A percentile compares a stretch with the other conserved stretches of the same genome.
Evolutionary conservation across 1,140 invertebrate species (phyloP).

Genomic region (Chionoecetes opilio): DNA sequence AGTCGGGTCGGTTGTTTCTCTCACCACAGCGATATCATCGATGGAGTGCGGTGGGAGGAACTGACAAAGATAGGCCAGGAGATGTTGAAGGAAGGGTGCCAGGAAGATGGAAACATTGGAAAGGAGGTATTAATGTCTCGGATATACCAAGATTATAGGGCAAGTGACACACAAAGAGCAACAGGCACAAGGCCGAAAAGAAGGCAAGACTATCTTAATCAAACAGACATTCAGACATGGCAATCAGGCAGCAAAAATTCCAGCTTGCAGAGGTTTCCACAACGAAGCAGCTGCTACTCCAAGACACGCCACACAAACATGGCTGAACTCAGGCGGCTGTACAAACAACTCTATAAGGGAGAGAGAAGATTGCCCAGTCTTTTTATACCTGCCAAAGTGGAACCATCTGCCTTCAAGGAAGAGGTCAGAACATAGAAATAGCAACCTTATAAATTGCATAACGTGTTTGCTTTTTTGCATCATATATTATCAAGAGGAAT

Average conservation of each 20-base stretch:
- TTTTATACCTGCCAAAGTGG: conserved; percentile 69
- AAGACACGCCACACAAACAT: background rate
- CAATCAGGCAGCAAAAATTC: background rate
- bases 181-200: conserved; percentile 59
- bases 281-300: background rate
- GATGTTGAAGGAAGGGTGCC: conserved; percentile 52
- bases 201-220: background rate
- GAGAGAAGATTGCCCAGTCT: conserved; percentile 60
- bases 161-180: background rate
- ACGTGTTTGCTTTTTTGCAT: background rate
- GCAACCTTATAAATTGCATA: background rate
- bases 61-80: conserved; percentile 65
- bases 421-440: conserved; percentile 45
- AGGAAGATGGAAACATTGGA: conserved; percentile 23
- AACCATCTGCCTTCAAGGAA: conserved; percentile 61
- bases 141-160: background rate
- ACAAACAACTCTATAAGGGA: conserved; percentile 48
- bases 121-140: background rate
- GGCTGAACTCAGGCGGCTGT: conserved; percentile 52
- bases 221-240: conserved; percentile 35
- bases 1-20: conserved; percentile 59
- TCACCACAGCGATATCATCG: conserved; percentile 59
- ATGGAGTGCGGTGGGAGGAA: conserved; percentile 66
- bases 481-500: background rate
- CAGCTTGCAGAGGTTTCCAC: background rate